Conservation (phyloP, 2,113 vertebrate species). For the Athene cunicularia region DNA sequence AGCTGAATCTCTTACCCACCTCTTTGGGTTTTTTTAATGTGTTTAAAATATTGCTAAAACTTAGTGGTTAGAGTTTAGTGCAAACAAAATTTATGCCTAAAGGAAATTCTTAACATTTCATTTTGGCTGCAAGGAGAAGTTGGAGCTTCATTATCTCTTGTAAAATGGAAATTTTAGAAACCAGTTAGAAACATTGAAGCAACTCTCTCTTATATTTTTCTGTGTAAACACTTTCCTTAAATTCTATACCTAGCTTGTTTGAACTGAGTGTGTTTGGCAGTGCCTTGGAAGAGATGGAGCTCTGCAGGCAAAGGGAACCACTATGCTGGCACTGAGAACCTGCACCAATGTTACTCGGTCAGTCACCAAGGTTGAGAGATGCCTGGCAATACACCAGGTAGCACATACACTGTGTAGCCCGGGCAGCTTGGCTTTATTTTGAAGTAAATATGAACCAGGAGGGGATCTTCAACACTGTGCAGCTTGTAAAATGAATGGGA, state of each 20-base stretch:
- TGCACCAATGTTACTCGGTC: rapidly evolving
- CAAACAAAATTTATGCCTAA: not conserved
- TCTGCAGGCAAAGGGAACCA: not conserved
- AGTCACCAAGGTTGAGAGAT: not conserved
- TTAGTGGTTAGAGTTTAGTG: not conserved
- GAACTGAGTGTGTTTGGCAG: not conserved
- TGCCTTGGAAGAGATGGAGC: not conserved
- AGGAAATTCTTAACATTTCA: not conserved
- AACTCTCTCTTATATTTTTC: not conserved
- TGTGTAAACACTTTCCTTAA: not conserved
- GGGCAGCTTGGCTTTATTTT: not conserved
- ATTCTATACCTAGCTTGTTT: not conserved
- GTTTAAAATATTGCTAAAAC: not conserved
- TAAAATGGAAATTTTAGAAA: not conserved
- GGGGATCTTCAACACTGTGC: not conserved
- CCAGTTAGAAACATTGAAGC: not conserved
- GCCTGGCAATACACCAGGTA: not conserved
- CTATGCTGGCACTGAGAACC: rapidly evolving
- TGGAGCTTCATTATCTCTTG: not conserved
- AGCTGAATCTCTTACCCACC: not conserved
- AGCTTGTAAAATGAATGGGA: not conserved
- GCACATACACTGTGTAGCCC: no score
- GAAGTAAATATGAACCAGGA: not conserved
- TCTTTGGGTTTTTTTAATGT: not conserved
- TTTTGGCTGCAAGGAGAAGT: not conserved